Evolutionary conservation across 1,140 invertebrate species (phyloP), one percentile per base, ranked within the genome.

Genomic region (Drosophila rufa): DNA sequence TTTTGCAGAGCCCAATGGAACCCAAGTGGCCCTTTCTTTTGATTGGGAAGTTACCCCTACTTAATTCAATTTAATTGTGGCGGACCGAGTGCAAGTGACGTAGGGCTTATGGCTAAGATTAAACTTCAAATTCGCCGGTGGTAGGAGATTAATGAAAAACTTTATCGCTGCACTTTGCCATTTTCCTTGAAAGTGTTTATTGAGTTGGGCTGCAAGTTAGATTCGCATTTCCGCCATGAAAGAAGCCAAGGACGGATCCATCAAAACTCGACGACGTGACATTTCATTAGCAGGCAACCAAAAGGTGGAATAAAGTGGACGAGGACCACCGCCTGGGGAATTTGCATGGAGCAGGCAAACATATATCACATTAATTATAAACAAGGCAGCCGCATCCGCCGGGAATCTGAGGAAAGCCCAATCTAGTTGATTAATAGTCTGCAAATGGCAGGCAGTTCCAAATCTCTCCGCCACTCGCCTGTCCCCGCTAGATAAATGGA

Each of bases 21-120:
- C 74, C 84, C 85, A 91, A 86, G 86, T 90, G 85, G 68, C 38
- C 27, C 51, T 36, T 70, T 33, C 27, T 36, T n/a, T 12, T 8
- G 67, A 48, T 33, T 48, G 51, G 51, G 46, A 62, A 50, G 42
- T 51, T 46, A 36, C 62, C 59, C 51, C 79, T 79, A 65, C 66
- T 80, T 85, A 79, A 90, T 90, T 90, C 85, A 90, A 90, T 90
- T 91, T 85, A 91, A 90, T 90, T 90, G 85, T 85, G 86, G 85
- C 60, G 70, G 78, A 75, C 68, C 38, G 43, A 71, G 81, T 90
- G 79, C 75, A 85, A 82, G 65, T 91, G 85, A 90, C 86, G 79
- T 64, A n/a, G 40, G 33, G 55, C 40, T 55, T 57, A 30, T 48
- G 17, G 46, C 36, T 15, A 58, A 66, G 82, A 59, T 59, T 75